These are phyloP conservation scores for Collichthys lucidus DNA, from an alignment of 2,113 vertebrate species.

Conservation along the genomic window DNA sequence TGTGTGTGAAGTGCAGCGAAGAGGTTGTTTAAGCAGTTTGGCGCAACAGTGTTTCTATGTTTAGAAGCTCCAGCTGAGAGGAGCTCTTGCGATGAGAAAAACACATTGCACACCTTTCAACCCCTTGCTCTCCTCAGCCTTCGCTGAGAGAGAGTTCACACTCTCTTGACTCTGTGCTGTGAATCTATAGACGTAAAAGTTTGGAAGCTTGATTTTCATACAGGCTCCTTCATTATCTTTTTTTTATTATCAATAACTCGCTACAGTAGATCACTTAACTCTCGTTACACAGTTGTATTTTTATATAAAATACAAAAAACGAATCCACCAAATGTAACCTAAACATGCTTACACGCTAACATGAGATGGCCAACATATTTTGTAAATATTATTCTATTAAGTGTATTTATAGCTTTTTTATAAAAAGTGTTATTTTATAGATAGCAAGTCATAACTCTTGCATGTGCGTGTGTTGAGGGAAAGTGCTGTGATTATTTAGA, in stretches of 20 bases:
- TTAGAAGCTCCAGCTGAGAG: slow-evolving; percentile 56
- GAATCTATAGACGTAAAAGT: background rate
- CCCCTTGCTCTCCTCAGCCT: background rate
- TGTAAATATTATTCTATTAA: too few species aligned
- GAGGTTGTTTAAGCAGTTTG: slow-evolving; percentile 42
- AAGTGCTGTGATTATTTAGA: slow-evolving; percentile 42
- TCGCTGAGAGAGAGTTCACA: background rate
- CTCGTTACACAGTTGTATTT: background rate
- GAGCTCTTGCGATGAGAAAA: slow-evolving; percentile 46
- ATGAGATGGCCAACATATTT: background rate
- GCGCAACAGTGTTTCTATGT: slow-evolving; percentile 53
- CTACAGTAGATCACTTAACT: background rate
- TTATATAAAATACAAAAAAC: background rate
- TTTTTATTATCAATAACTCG: background rate
- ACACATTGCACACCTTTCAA: slow-evolving; percentile 52
- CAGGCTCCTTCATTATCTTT: background rate
- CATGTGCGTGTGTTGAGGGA: background rate
- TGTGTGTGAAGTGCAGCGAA: slow-evolving; percentile 31
- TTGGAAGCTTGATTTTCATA: background rate
- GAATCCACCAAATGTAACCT: background rate
- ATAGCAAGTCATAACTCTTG: slow-evolving; percentile 14
- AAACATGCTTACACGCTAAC: background rate
- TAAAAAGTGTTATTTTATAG: too few species aligned
- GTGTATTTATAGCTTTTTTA: too few species aligned
- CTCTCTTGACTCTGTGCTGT: background rate